Conservation (phyloP, 2,113 vertebrate species). For the Hipposideros armiger region DNA sequence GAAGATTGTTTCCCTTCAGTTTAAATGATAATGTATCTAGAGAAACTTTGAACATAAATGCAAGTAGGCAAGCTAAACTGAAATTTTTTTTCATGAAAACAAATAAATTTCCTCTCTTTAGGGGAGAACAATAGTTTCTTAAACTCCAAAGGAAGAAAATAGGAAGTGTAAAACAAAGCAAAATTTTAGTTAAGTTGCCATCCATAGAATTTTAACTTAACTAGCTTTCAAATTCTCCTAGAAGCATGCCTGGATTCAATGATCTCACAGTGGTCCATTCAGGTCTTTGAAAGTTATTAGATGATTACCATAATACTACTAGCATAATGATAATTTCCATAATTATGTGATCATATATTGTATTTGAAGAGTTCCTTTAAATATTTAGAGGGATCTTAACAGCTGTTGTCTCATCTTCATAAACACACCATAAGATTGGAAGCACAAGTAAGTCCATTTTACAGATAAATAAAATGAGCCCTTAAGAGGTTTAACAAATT, state of each 20-base stretch:
- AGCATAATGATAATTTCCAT: constrained; percentile 42
- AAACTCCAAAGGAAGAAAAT: constrained; percentile 50
- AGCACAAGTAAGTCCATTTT: constrained; percentile 15
- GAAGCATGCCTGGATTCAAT: constrained; percentile 11
- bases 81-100: constrained; percentile 60
- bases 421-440: constrained; percentile 34
- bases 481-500: constrained; percentile 38
- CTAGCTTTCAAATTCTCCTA: not conserved
- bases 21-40: constrained; percentile 71
- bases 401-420: constrained; percentile 56
- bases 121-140: not conserved
- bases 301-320: constrained; percentile 58
- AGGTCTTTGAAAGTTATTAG: constrained; percentile 55
- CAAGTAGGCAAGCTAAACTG: constrained; percentile 56
- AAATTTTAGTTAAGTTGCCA: constrained; percentile 6
- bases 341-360: constrained; percentile 45
- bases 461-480: constrained; percentile 62
- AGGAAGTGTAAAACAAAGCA: constrained; percentile 41
- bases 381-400: constrained; percentile 54
- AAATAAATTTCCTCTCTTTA: constrained; percentile 62
- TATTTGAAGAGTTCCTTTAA: constrained; percentile 62
- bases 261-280: not conserved
- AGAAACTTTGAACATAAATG: constrained; percentile 70
- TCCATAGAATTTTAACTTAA: constrained; percentile 22
- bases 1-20: constrained; percentile 73